Evolutionary conservation across 1,140 invertebrate species (phyloP).

Genomic region (Drosophila tropicalis): DNA sequence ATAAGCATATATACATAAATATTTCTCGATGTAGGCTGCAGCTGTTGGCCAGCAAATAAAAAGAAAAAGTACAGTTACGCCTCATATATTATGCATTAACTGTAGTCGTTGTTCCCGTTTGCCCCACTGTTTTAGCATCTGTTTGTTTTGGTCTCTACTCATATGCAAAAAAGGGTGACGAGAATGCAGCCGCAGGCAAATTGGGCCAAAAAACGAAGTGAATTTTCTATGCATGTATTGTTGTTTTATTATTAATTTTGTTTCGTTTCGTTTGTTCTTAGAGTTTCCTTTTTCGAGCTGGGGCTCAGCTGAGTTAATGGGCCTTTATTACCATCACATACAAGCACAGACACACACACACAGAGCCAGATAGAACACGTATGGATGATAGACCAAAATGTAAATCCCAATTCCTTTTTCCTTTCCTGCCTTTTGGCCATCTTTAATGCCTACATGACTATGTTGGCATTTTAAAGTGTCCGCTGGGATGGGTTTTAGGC

Average conservation of each 20-base stretch:
- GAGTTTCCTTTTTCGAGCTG: conserved; percentile 31
- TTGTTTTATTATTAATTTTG: conserved; percentile 80
- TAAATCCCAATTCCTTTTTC: conserved; percentile 52
- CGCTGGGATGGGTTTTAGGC: conserved; percentile 36
- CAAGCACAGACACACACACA: background rate
- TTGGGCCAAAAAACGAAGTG: conserved; percentile 54
- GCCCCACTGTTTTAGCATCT: background rate
- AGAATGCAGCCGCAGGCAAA: conserved; percentile 54
- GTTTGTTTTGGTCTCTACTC: conserved; percentile 32
- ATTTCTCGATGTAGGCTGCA: conserved; percentile 37
- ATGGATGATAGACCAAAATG: conserved; percentile 55
- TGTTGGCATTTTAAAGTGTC: conserved; percentile 74
- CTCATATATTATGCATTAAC: conserved; percentile 77
- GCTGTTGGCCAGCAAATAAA: conserved; percentile 36
- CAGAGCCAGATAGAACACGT: conserved; percentile 24
- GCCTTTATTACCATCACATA: conserved; percentile 45
- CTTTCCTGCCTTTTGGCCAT: conserved; percentile 31
- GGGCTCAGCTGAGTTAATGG: conserved; percentile 57
- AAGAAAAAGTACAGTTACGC: conserved; percentile 35
- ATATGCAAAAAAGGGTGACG: conserved; percentile 57
- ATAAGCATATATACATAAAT: conserved; percentile 25
- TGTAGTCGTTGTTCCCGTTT: conserved; percentile 30
- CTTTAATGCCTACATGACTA: conserved; percentile 65
- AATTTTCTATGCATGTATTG: conserved; percentile 61
- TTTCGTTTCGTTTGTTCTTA: conserved; percentile 38